Percentiles rank a stretch among this genome's conserved stretches.
phyloP scores from a whole-genome alignment of 2,888 invertebrate species.

The Emesis furor region DNA sequence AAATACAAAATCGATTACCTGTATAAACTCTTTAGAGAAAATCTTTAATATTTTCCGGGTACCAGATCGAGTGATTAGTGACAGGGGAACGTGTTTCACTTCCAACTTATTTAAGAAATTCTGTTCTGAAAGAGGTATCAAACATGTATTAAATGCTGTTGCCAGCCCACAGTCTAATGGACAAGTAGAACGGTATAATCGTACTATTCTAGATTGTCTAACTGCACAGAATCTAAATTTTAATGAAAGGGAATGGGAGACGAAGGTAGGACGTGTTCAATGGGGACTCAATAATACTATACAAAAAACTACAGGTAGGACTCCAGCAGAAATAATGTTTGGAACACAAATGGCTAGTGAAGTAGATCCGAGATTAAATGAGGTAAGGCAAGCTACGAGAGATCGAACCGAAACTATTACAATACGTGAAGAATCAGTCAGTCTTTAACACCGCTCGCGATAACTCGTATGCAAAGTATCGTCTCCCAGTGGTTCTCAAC shows the following conservation, averaged over 20 bases:
- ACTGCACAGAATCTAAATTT: constrained; percentile 71
- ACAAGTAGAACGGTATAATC: constrained; percentile 44
- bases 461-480: neutral
- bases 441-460: neutral
- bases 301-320: constrained; percentile 70
- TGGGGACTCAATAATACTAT: constrained; percentile 76
- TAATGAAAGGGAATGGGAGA: constrained; percentile 79
- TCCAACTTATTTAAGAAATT: constrained; percentile 37
- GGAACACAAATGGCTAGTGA: constrained; percentile 54
- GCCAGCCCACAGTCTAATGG: constrained; percentile 61
- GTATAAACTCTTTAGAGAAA: constrained; percentile 33
- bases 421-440: neutral
- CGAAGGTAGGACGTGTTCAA: constrained; percentile 74
- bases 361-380: constrained; percentile 6
- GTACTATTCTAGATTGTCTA: constrained; percentile 58
- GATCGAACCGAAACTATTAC: neutral
- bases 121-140: constrained; percentile 29
- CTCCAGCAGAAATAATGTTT: constrained; percentile 65
- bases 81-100: constrained; percentile 60
- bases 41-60: constrained; percentile 50
- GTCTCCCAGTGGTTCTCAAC: neutral
- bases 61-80: constrained; percentile 51
- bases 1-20: constrained; percentile 47
- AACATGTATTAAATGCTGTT: constrained; percentile 65
- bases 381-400: neutral